Evolutionary conservation across 2,113 vertebrate species (phyloP).

Genomic region (Phrynosoma blainvillii): DNA sequence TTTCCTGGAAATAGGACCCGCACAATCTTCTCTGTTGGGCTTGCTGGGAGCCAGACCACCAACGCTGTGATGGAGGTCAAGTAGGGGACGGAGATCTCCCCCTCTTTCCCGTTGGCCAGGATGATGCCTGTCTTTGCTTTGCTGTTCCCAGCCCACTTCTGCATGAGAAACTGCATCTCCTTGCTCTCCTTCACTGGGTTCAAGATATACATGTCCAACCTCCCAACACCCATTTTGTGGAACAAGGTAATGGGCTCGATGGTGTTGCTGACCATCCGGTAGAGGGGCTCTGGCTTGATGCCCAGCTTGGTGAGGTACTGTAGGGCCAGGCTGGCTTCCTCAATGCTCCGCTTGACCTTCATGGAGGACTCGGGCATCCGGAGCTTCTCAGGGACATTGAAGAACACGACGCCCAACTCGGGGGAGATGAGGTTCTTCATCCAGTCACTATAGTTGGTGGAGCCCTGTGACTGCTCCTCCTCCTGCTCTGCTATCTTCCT

Average conservation of each 20-base stretch:
- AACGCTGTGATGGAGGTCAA: conserved; percentile 96
- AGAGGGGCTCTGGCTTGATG: conserved; percentile 92
- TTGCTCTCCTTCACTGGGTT: conserved; percentile 99
- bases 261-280: conserved; percentile 91
- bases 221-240: conserved; percentile 97
- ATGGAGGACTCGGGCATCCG: conserved; percentile 89
- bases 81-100: conserved; percentile 98
- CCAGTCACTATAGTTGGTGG: conserved; percentile 93
- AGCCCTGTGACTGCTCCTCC: conserved; percentile 91
- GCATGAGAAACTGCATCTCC: conserved; percentile 99
- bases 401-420: conserved; percentile 96
- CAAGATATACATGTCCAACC: conserved; percentile 95
- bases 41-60: conserved; percentile 96
- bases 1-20: conserved; percentile 97
- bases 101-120: conserved; percentile 93
- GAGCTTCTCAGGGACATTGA: conserved; percentile 96
- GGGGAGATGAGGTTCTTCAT: conserved; percentile 97
- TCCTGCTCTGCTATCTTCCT: conserved; percentile 96
- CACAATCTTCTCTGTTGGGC: conserved; percentile 94
- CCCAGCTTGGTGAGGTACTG: conserved; percentile 94
- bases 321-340: conserved; percentile 92
- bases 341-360: conserved; percentile 95
- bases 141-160: conserved; percentile 98
- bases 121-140: conserved; percentile 97
- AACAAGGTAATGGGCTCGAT: conserved; percentile 95